Conservation (phyloP, 2,888 invertebrate genomes). For the Lasioglossum oenotherae region DNA sequence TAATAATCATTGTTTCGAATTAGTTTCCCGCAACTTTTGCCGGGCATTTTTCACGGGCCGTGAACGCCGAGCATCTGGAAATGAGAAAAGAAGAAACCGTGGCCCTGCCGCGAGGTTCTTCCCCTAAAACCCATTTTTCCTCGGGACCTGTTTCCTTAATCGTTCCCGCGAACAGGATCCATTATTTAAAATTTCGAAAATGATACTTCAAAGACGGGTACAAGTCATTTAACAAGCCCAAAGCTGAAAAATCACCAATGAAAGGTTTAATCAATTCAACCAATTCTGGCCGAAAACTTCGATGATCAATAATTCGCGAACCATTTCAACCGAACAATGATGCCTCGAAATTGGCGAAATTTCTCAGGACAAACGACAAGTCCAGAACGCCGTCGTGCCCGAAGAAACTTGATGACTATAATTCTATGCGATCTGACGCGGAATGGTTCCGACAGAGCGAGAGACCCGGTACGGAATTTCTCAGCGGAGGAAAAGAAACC, state of each 20-base stretch:
- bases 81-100: slow-evolving; percentile 4
- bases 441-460: neutral
- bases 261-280: neutral
- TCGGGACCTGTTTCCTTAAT: neutral
- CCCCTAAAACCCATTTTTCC: neutral
- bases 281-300: neutral
- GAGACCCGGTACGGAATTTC: neutral
- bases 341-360: neutral
- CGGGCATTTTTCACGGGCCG: neutral
- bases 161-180: neutral
- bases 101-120: neutral
- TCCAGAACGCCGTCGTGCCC: neutral
- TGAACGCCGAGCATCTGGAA: neutral
- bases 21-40: neutral
- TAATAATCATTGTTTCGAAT: slow-evolving; percentile 48
- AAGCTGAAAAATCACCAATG: too few relatives aligned
- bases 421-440: neutral
- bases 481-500: neutral
- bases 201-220: too few relatives aligned
- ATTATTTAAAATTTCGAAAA: too few relatives aligned
- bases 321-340: neutral
- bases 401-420: slow-evolving; percentile 15
- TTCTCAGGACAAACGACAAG: neutral
- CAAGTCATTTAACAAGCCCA: too few relatives aligned
- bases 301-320: neutral